Conservation (phyloP, 2,113 vertebrate genomes). For the Mormoops blainvillei region DNA sequence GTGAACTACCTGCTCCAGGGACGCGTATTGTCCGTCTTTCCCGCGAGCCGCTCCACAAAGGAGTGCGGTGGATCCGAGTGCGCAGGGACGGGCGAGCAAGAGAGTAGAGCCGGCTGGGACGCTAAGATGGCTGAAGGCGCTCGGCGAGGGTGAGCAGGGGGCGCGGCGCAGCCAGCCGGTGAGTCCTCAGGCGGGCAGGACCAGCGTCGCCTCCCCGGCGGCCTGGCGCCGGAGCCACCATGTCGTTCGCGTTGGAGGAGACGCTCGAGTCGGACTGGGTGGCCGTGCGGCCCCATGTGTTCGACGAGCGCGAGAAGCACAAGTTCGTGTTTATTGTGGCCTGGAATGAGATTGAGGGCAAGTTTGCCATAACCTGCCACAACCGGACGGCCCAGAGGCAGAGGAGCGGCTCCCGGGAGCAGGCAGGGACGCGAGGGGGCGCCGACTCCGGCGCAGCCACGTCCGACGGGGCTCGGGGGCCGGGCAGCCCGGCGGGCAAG, state of each 20-base stretch:
- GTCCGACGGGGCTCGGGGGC: conserved; percentile 22
- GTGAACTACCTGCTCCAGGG: conserved; percentile 69
- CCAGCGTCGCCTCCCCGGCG: conserved; percentile 4
- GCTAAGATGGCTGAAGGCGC: conserved; percentile 67
- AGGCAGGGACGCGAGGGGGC: not conserved
- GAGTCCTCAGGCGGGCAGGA: not conserved
- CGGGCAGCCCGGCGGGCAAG: conserved; percentile 35
- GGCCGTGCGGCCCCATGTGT: conserved; percentile 91
- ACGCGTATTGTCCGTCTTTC: conserved; percentile 64
- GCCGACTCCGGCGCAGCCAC: not conserved
- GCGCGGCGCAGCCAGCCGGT: conserved; percentile 44
- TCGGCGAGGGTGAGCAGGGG: conserved; percentile 47
- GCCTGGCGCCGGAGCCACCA: conserved; percentile 62
- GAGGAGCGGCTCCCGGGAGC: conserved; percentile 85
- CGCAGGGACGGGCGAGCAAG: not conserved
- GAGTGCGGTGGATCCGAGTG: not conserved
- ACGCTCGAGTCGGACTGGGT: conserved; percentile 95
- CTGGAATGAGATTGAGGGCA: conserved; percentile 97
- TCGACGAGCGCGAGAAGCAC: conserved; percentile 93
- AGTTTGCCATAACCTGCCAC: conserved; percentile 98
- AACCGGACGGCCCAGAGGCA: conserved; percentile 92
- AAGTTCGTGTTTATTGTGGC: conserved; percentile 98
- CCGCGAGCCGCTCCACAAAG: conserved; percentile 32
- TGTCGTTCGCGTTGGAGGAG: conserved; percentile 92
- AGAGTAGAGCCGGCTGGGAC: conserved; percentile 40